Percentiles rank a stretch among this genome's conserved stretches.
Conservation (phyloP, 2,113 vertebrate genomes). For the Eubucco bourcierii region DNA sequence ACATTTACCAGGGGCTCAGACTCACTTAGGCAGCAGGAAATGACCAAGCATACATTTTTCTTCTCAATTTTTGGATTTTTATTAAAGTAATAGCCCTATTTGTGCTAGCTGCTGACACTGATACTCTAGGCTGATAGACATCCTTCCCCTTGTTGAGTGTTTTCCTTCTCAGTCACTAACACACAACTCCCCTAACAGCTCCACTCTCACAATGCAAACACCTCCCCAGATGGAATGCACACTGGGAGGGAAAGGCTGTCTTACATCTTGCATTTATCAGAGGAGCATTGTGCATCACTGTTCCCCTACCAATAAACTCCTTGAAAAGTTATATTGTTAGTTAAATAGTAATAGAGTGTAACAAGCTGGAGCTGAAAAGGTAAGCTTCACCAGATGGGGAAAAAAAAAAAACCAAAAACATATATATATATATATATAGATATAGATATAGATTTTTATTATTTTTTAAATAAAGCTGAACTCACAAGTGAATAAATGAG, state of each 20-base stretch:
- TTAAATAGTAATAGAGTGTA: background rate
- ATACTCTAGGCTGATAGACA: background rate
- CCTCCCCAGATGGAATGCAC: background rate
- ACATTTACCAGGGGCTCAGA: background rate
- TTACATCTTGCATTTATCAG: background rate
- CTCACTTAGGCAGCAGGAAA: slow-evolving; percentile 2
- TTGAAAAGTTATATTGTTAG: background rate
- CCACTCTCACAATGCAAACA: background rate
- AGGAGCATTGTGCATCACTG: background rate
- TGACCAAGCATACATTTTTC: background rate
- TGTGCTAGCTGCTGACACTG: background rate
- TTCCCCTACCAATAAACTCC: background rate
- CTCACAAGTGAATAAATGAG: background rate
- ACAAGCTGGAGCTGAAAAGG: background rate
- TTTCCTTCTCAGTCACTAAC: background rate
- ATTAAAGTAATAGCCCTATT: background rate
- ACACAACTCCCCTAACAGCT: background rate
- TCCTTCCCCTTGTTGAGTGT: fast-evolving
- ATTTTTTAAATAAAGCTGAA: background rate
- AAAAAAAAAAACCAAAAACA: too few relatives aligned
- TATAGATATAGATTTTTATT: background rate
- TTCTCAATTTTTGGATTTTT: background rate
- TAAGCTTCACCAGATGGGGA: background rate
- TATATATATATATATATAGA: too few relatives aligned
- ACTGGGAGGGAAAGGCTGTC: background rate